Base-by-base conservation (phyloP, 2,797 vertebrate species). In the Lepus townsendii region DNA sequence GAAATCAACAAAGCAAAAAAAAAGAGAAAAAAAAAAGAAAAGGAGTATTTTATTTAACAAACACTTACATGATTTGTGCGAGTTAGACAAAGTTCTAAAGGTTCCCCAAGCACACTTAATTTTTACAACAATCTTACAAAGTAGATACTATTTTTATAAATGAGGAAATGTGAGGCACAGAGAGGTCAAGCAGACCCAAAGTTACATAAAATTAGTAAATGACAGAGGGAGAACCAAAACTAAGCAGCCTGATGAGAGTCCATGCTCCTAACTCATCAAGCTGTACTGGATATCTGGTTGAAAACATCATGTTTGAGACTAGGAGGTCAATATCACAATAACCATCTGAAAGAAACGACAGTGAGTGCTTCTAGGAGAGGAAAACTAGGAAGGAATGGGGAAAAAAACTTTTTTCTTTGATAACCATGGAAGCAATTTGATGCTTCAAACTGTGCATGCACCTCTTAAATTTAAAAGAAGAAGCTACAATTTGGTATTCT, bases 1-100 rank as follows among this genome's bases (percentile, higher is more conserved):
- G 22, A 94, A 93, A 69, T 89, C 82, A 65, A 65, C 60, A 90
- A 89, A 79, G 10, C 5, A 83, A 30, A 92, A 88, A 78, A 78
- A 87, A 30, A 35, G 11, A 73, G 93, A 97, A 42, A 42, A 42
- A 42, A 42, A 42, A 42, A 42, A 42, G 7, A 47, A 47, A 47
- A 79, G 8, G 52, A 83, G 1, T 65, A 76, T 68, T 88, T 90
- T 84, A 83, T 38, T 89, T 90, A 76, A 92, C 24, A 71, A 47
- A 71, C 27, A 82, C n/a, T 50, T 84, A 86, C 17, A 35, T 3
- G 69, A 30, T 62, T 7, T 62, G 62, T 19, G 9, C 19, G 57
- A 78, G 22, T 89, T n/a, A 91, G n/a, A 75, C 30, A 84, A 19
- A 72, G n/a, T 47, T 89, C 32, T 87, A 32, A 80, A 32, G 69